These are phyloP conservation scores for Drosophila subobscura DNA, from an alignment of 1,140 invertebrate genomes.

Conservation along the genomic window DNA sequence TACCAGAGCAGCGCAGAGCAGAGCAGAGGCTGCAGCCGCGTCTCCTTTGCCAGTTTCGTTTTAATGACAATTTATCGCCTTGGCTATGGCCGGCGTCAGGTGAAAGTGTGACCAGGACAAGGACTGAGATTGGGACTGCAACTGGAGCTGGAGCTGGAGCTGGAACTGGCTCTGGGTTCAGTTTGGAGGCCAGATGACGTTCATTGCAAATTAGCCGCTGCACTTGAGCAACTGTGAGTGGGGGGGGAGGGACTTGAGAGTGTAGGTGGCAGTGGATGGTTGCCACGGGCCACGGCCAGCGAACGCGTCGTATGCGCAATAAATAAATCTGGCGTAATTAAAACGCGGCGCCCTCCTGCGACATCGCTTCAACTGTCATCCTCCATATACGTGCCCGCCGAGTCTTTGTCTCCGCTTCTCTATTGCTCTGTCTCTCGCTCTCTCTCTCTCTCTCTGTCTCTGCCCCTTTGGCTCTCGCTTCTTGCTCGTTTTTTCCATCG, in stretches of 20 bases:
- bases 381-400: slow-evolving; percentile 45
- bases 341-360: slow-evolving; percentile 37
- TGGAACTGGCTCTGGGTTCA: neutral
- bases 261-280: neutral
- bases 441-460: neutral
- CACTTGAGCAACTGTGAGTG: slow-evolving; percentile 18
- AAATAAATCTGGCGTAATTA: slow-evolving; percentile 77
- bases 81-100: slow-evolving; percentile 25
- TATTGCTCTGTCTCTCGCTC: neutral
- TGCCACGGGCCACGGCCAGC: slow-evolving; percentile 13
- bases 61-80: slow-evolving; percentile 71
- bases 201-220: slow-evolving; percentile 51
- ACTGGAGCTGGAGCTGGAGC: neutral
- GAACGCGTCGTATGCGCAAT: slow-evolving; percentile 70
- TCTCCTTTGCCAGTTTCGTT: slow-evolving; percentile 24
- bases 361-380: slow-evolving; percentile 61
- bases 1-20: no score
- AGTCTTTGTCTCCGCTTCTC: neutral
- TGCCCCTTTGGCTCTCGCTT: slow-evolving; percentile 1
- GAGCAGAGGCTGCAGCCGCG: neutral
- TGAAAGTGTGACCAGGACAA: neutral
- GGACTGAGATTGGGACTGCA: neutral
- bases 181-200: slow-evolving; percentile 5
- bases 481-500: slow-evolving; percentile 28
- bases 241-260: no score